Percentiles rank a stretch among this genome's conserved stretches.
Conservation (phyloP, 2,888 invertebrate genomes). For the Netelia melanura region DNA sequence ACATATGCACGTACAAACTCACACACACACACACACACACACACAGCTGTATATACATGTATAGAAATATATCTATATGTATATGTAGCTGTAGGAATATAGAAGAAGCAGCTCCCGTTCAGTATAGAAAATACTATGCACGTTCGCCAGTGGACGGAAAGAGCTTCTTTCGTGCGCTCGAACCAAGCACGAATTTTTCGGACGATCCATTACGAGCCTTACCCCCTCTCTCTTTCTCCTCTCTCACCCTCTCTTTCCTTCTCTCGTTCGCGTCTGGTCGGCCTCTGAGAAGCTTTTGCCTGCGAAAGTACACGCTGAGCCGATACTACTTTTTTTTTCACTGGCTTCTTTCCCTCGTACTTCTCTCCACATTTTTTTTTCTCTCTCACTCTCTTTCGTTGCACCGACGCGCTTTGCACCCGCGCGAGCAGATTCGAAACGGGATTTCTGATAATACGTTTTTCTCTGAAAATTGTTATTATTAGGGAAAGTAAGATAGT, state of each 20-base stretch:
- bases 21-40: not conserved
- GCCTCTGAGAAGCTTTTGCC: conserved; percentile 26
- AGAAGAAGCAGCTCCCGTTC: conserved; percentile 23
- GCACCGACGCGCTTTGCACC: conserved; percentile 1
- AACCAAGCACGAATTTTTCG: conserved; percentile 48
- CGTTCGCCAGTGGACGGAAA: conserved; percentile 47
- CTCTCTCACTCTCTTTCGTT: not conserved
- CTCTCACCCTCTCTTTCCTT: conserved; percentile 50
- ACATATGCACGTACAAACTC: conserved; percentile 18
- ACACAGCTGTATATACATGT: not conserved
- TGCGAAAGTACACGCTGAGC: conserved; percentile 6
- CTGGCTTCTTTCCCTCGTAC: conserved; percentile 24
- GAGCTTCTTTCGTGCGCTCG: conserved; percentile 47
- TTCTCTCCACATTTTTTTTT: conserved; percentile 23
- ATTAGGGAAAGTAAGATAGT: not conserved
- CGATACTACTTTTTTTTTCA: conserved; percentile 46
- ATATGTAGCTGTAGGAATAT: not conserved
- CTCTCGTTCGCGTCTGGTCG: conserved; percentile 20
- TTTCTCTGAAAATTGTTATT: conserved; percentile 12
- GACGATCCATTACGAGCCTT: conserved; percentile 60
- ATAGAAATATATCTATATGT: not conserved
- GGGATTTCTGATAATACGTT: not conserved
- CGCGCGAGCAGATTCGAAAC: not conserved
- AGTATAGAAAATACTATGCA: conserved; percentile 42
- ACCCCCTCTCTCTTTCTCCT: conserved; percentile 32